Evolutionary conservation across 1,140 invertebrate genomes (phyloP).

Genomic region (Bombus cullumanus): DNA sequence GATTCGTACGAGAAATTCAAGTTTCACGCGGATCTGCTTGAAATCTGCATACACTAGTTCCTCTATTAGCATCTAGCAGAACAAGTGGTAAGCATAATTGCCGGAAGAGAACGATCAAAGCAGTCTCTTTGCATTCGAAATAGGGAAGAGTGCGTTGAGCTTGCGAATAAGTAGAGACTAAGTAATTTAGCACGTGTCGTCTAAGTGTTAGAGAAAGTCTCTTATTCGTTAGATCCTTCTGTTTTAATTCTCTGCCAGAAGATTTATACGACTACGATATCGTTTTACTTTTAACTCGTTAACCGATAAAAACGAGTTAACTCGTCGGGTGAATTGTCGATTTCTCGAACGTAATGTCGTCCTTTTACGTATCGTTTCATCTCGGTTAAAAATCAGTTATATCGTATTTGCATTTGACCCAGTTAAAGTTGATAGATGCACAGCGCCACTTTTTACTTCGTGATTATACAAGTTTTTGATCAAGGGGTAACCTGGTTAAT

Average conservation of each 20-base stretch:
- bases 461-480: not conserved
- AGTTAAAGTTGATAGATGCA: no score
- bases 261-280: not conserved
- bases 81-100: slow-evolving; percentile 36
- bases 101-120: slow-evolving; percentile 38
- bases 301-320: not conserved
- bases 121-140: slow-evolving; percentile 29
- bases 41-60: not conserved
- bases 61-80: not conserved
- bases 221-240: not conserved
- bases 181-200: not conserved
- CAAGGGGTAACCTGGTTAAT: not conserved
- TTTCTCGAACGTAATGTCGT: not conserved
- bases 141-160: not conserved
- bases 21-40: not conserved
- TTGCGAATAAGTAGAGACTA: slow-evolving; percentile 16
- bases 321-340: not conserved
- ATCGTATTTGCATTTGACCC: not conserved
- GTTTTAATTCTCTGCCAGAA: not conserved
- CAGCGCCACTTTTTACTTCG: not conserved
- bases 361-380: not conserved
- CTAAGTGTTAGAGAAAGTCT: not conserved
- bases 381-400: not conserved
- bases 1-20: not conserved
- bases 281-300: not conserved